Evolutionary conservation across 2,888 invertebrate species (phyloP), one percentile per base, ranked within the genome.

Genomic region (Aphelenchoides bicaudatus): DNA sequence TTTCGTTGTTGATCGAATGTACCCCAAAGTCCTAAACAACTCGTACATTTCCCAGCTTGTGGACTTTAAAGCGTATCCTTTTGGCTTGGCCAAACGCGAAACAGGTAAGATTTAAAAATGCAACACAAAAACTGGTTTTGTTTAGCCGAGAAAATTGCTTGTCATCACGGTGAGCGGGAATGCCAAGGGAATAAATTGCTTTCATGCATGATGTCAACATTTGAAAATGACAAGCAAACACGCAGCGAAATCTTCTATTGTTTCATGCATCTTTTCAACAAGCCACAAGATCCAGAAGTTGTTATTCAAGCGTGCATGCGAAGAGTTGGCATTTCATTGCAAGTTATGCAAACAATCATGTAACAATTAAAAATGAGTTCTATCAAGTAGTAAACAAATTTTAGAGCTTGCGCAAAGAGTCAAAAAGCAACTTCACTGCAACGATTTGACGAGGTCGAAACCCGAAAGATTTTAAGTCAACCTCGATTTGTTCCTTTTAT

Each of bases 81-180:
- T 70, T 70, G 67, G 67, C 34, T 46, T 67, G 19, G 66, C 67
- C 16, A 63, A 63, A 34, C 52, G 68, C 3, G 53, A 56, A n/a
- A 25, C 25, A 39, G 66, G 67, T 55, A 48, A 25, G 49, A 28
- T 34, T 13, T 13, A 16, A 34, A 13, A 34, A 13, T 34, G 34
- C 16, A 34, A 16, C 13, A 13, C 13, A 13, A 16, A 34, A 34
- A 34, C 34, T 13, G 34, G 34, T n/a, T 23, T 8, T 3, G 23
- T 5, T 16, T 51, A 66, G 59, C 51, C 19, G 46, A 39, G 5
- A 25, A 37, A 39, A 59, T 67, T 8, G 28, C 23, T 16, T 67
- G 67, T 37, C 67, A 67, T 27, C 67, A 67, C 27, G 66, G 68
- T 6, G 31, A 38, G 23, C 13, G 57, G 25, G 67, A 67, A 39